These are phyloP conservation scores for Cataglyphis livida DNA, from an alignment of 2,888 invertebrate species.

Conservation along the genomic window DNA sequence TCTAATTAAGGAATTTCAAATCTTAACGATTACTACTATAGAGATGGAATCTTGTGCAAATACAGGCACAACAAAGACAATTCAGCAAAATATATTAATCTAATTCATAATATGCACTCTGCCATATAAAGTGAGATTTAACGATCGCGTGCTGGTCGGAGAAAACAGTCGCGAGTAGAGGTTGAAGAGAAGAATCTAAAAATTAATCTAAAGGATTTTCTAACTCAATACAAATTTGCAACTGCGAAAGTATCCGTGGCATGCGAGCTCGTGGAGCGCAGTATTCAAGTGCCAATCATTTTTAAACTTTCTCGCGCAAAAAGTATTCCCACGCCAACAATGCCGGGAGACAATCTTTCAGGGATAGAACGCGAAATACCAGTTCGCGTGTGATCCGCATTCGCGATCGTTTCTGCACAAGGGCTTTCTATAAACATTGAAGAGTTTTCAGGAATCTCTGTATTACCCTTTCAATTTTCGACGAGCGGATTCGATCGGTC, in stretches of 20 bases:
- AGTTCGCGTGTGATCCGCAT: background rate
- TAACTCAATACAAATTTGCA: conserved; percentile 6
- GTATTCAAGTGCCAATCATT: conserved; percentile 37
- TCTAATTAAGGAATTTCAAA: conserved; percentile 9
- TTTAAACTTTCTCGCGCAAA: conserved; percentile 35
- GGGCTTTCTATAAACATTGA: background rate
- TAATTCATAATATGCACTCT: background rate
- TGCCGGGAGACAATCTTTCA: conserved; percentile 20
- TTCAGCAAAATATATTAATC: background rate
- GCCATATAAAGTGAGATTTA: background rate
- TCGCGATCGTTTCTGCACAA: background rate
- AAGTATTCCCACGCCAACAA: conserved; percentile 27
- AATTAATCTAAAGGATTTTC: background rate
- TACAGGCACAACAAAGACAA: background rate
- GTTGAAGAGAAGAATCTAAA: background rate
- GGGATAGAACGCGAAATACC: background rate
- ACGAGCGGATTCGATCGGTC: background rate
- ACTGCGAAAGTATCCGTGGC: conserved; percentile 9
- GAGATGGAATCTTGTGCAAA: background rate
- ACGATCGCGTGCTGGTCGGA: background rate
- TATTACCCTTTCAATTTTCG: conserved; percentile 25
- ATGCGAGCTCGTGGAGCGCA: background rate
- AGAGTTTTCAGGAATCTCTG: background rate
- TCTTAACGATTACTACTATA: background rate
- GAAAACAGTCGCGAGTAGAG: background rate